Evolutionary conservation across 1,140 invertebrate species (phyloP).

Genomic region (Mactra quadrangularis): DNA sequence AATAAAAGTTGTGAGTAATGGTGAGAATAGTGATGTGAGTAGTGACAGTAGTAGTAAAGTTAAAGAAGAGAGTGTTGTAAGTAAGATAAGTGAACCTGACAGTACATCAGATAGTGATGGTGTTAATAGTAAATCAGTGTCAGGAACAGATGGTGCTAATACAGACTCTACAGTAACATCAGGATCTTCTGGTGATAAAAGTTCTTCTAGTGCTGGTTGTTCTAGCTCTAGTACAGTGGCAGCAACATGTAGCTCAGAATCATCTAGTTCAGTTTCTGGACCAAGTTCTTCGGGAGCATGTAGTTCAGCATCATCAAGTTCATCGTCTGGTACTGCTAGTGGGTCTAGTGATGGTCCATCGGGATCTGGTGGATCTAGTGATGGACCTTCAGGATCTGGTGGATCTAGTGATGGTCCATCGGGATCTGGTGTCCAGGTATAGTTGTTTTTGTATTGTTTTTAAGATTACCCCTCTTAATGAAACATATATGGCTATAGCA

Average conservation of each 20-base stretch:
- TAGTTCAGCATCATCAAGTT: neutral
- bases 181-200: neutral
- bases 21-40: neutral
- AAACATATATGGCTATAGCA: too few species aligned
- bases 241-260: neutral
- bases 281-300: conserved; percentile 14
- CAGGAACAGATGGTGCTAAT: neutral
- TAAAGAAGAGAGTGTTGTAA: conserved; percentile 15
- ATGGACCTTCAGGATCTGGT: conserved; percentile 35
- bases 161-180: neutral
- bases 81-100: conserved; percentile 20
- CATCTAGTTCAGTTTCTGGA: conserved; percentile 9
- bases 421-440: conserved; percentile 44
- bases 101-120: conserved; percentile 25
- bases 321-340: neutral
- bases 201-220: neutral
- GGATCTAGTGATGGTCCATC: conserved; percentile 71
- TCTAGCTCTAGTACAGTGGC: conserved; percentile 17
- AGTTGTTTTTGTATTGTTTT: too few species aligned
- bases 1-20: conserved; percentile 30
- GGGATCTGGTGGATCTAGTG: neutral
- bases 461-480: too few species aligned
- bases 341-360: neutral
- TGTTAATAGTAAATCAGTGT: neutral
- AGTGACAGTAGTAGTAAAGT: conserved; percentile 1